These are phyloP conservation scores for Zosterops lateralis DNA, from an alignment of 2,113 vertebrate genomes.

Conservation along the genomic window DNA sequence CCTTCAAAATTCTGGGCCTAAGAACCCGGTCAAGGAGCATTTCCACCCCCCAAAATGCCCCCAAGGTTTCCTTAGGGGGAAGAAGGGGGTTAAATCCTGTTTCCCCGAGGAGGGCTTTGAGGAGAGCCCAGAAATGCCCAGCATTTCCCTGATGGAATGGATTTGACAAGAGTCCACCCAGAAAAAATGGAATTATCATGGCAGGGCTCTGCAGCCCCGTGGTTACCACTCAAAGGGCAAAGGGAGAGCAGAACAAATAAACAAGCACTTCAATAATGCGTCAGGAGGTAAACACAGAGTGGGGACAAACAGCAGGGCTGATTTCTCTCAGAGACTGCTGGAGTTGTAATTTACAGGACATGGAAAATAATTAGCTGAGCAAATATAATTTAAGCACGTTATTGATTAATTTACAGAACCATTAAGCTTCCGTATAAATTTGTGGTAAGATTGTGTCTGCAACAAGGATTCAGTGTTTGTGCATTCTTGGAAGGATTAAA, in stretches of 20 bases:
- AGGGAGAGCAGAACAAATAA: background rate
- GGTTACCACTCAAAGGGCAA: background rate
- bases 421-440: slow-evolving; percentile 58
- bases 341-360: slow-evolving; percentile 50
- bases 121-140: background rate
- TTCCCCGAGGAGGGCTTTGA: background rate
- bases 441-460: slow-evolving; percentile 37
- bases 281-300: background rate
- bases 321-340: background rate
- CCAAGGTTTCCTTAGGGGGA: background rate
- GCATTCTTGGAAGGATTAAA: slow-evolving; percentile 53
- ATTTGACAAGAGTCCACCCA: background rate
- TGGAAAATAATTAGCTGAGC: slow-evolving; percentile 63
- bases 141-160: background rate
- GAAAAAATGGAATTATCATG: background rate
- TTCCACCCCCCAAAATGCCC: background rate
- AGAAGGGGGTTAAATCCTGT: background rate
- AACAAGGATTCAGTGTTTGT: slow-evolving; percentile 28
- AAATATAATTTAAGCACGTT: slow-evolving; percentile 57
- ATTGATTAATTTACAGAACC: slow-evolving; percentile 74
- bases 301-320: background rate
- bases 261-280: background rate
- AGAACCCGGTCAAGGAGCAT: background rate
- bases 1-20: background rate
- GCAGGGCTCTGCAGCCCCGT: background rate